A percentile compares a stretch with the other conserved stretches of the same genome.
These are phyloP conservation scores for Pseudomyrmex pallidus DNA, from an alignment of 1,140 invertebrate genomes.

Conservation along the genomic window DNA sequence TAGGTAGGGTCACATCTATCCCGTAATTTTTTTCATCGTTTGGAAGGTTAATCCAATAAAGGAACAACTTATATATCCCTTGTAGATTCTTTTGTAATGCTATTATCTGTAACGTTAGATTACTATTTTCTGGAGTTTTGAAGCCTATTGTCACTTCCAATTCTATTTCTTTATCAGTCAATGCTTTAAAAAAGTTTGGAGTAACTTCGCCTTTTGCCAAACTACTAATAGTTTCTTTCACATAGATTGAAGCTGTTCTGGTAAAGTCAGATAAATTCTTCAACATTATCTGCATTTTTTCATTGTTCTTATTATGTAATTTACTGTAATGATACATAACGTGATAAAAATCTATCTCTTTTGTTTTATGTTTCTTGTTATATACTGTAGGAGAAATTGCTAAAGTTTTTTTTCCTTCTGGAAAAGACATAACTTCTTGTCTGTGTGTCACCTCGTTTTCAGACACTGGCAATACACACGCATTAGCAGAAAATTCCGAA, in stretches of 20 bases:
- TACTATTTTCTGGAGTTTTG: too few species aligned
- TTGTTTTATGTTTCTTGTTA: neutral
- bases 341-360: neutral
- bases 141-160: constrained; percentile 62
- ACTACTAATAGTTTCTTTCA: neutral
- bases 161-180: neutral
- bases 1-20: constrained; percentile 45
- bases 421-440: neutral
- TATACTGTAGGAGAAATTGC: neutral
- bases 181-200: constrained; percentile 27
- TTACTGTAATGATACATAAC: constrained; percentile 47
- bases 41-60: constrained; percentile 55
- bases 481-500: neutral
- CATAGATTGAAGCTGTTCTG: neutral
- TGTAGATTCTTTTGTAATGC: neutral
- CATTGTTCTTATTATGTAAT: neutral
- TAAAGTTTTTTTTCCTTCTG: neutral
- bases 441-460: neutral
- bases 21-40: constrained; percentile 62
- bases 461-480: neutral
- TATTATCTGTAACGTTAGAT: constrained; percentile 9
- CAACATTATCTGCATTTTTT: neutral
- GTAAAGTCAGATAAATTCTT: neutral
- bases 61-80: neutral
- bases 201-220: neutral